phyloP scores from a whole-genome alignment of 2,797 vertebrate genomes.

The Cyclura pinguis region DNA sequence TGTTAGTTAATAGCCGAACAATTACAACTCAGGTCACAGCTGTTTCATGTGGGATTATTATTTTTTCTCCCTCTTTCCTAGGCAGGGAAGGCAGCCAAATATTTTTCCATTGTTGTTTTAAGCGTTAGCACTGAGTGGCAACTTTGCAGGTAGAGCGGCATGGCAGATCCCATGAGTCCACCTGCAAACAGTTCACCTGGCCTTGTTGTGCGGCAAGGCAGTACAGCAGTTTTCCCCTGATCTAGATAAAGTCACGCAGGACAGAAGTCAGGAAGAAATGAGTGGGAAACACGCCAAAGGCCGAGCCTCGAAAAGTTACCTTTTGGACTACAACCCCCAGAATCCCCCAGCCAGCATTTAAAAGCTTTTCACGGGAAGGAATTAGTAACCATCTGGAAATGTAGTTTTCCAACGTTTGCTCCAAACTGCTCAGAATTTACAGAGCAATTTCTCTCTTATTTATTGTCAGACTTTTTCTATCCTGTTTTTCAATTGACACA shows the following conservation, averaged over 20 bases:
- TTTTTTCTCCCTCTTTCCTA: neutral
- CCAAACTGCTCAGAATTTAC: neutral
- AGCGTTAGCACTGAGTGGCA: fast-evolving
- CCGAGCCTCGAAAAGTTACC: neutral
- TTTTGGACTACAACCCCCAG: no score
- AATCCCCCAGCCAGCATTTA: neutral
- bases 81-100: neutral
- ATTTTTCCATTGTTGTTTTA: neutral
- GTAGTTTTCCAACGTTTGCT: neutral
- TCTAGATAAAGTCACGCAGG: neutral
- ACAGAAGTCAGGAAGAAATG: no score
- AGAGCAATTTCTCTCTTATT: neutral
- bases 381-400: neutral
- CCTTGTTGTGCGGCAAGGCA: fast-evolving
- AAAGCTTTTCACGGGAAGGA: neutral
- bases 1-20: constrained; percentile 30
- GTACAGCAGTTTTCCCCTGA: neutral
- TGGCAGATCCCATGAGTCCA: fast-evolving
- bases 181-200: neutral
- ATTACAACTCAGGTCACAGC: constrained; percentile 19
- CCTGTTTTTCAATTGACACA: neutral
- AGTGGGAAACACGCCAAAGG: no score
- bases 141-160: fast-evolving
- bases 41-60: fast-evolving
- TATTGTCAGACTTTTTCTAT: neutral